A percentile compares a stretch with the other conserved stretches of the same genome.
Evolutionary conservation across 2,113 vertebrate species (phyloP).

Genomic region (Pontoporia blainvillei): DNA sequence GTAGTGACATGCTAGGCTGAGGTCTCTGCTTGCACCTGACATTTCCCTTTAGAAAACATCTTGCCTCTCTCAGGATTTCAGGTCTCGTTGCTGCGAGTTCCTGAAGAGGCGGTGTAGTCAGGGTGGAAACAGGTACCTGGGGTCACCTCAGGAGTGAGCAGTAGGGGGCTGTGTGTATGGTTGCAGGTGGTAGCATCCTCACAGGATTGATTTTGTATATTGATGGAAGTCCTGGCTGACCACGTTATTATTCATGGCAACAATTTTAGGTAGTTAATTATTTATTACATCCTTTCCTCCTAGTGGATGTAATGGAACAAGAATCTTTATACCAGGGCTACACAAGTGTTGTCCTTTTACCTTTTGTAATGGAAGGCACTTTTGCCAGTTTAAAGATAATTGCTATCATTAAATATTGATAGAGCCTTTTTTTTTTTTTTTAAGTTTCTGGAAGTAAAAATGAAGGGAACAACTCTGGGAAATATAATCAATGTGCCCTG

Average conservation of each 20-base stretch:
- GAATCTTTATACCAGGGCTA: constrained; percentile 45
- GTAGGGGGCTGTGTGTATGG: not conserved
- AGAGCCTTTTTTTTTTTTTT: not conserved
- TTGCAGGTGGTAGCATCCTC: not conserved
- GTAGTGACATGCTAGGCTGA: not conserved
- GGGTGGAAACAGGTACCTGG: not conserved
- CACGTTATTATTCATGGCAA: constrained; percentile 60
- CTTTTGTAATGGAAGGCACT: constrained; percentile 50
- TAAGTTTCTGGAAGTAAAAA: constrained; percentile 37
- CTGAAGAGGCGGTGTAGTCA: not conserved
- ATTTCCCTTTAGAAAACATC: not conserved
- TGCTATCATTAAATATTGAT: constrained; percentile 73
- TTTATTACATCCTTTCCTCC: constrained; percentile 26
- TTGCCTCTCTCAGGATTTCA: not conserved
- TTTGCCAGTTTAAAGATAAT: constrained; percentile 67
- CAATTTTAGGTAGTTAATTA: constrained; percentile 58
- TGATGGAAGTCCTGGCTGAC: constrained; percentile 50
- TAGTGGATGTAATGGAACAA: constrained; percentile 47
- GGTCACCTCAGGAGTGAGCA: not conserved
- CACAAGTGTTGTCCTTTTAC: constrained; percentile 57
- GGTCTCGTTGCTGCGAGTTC: not conserved
- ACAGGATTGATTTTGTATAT: not conserved
- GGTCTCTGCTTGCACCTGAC: not conserved
- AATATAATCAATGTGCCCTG: constrained; percentile 14
- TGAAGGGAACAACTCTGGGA: constrained; percentile 36